phyloP scores from a whole-genome alignment of 2,888 invertebrate species.

The Nephrocerus scutellatus region DNA sequence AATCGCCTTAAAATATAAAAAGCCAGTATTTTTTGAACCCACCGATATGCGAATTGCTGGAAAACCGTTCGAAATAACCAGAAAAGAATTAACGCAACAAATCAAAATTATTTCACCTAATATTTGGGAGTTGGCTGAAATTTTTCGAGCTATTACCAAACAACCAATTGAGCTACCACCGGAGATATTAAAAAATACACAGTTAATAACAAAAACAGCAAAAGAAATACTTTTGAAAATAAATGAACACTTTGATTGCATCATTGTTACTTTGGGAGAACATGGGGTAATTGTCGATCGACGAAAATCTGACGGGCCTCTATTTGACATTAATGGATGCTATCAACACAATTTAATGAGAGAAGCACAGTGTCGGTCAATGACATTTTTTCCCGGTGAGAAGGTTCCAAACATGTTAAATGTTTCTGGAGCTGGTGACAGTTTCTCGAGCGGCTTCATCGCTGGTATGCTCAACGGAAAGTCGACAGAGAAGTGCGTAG shows the following conservation, averaged over 20 bases:
- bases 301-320: constrained; percentile 21
- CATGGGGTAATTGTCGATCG: constrained; percentile 53
- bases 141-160: constrained; percentile 52
- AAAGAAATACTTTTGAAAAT: constrained; percentile 43
- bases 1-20: constrained; percentile 54
- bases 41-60: constrained; percentile 72
- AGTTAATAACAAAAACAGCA: constrained; percentile 34
- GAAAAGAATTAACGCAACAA: constrained; percentile 27
- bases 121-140: constrained; percentile 63
- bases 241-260: constrained; percentile 50
- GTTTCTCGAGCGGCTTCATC: constrained; percentile 65
- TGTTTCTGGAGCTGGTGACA: constrained; percentile 81
- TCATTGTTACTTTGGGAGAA: constrained; percentile 58
- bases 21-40: constrained; percentile 88
- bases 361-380: not conserved
- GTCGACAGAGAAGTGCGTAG: constrained; percentile 54
- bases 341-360: constrained; percentile 11
- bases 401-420: constrained; percentile 52
- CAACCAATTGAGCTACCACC: constrained; percentile 19
- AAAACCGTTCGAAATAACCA: constrained; percentile 58
- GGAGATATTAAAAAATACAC: constrained; percentile 1
- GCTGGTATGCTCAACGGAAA: constrained; percentile 54
- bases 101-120: constrained; percentile 70
- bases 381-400: constrained; percentile 6
- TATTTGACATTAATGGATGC: constrained; percentile 21